Evolutionary conservation across 2,113 vertebrate species (phyloP), one percentile per base, ranked within the genome.

Genomic region (Galbula dea): DNA sequence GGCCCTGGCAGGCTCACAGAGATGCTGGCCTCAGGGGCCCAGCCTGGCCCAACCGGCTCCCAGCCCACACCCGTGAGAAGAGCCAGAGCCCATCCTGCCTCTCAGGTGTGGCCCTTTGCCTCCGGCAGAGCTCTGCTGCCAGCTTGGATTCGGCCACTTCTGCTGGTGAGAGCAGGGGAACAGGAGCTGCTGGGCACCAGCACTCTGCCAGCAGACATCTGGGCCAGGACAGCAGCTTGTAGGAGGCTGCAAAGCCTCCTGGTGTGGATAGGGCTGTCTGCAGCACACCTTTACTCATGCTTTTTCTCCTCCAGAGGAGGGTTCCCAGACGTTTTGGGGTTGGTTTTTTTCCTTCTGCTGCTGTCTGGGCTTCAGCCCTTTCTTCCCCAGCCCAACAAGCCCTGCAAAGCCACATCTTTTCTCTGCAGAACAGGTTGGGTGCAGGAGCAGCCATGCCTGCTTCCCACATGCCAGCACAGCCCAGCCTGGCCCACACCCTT

Each of bases 31-130:
- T 12, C 34, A 24, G 83, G 96, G 92, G 18, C 78, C 58, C 89
- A 27, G 92, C 95, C 90, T 0, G 26, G 91, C 91, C 90, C 96
- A 63, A 69, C 90, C 92, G 27, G 90, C 94, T 96, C 84, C 67
- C 89, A 82, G 62, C 95, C 88, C 90, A 84, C 92, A 90, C 91
- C 95, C 91, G 87, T 96, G 96, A 90, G 95, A 96, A 94, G 95
- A 86, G 65, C 20, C 0, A 23, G 80, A 82, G 92, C 96, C 86
- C 26, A 9, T 86, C 83, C 92, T 92, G 88, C 94, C 85, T 90
- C 94, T 78, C 95, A 95, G 95, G 94, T 89, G 94, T 92, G 92
- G 94, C 96, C 90, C 89, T 43, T 61, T 4, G 77, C 96, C 95
- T 46, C 16, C 62, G 0, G 11, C 19, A 58, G 54, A 41, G n/a